phyloP scores from a whole-genome alignment of 2,113 vertebrate genomes.

The Sander lucioperca region DNA sequence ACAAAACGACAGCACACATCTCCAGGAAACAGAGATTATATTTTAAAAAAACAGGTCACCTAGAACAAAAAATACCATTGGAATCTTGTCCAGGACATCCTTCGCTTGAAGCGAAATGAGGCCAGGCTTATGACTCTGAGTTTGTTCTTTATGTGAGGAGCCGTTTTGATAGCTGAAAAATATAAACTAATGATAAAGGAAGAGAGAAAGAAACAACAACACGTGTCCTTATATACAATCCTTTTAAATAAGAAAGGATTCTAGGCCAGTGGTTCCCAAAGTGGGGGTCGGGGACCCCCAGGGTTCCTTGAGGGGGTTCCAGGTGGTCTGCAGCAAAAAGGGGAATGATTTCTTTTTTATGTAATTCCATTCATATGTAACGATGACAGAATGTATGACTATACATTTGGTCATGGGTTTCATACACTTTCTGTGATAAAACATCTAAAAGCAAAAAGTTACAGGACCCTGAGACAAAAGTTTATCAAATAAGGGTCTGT shows the following conservation, averaged over 20 bases:
- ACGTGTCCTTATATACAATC: background rate
- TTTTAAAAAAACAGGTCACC: constrained; percentile 27
- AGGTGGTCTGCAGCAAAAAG: too few relatives aligned
- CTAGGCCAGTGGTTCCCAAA: too few relatives aligned
- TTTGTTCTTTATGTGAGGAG: constrained; percentile 15
- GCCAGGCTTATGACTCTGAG: background rate
- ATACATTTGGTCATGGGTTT: too few relatives aligned
- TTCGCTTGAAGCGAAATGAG: constrained; percentile 9
- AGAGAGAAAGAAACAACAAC: background rate
- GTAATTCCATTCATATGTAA: too few relatives aligned
- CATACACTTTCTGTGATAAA: too few relatives aligned
- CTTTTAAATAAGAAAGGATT: background rate
- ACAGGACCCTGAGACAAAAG: too few relatives aligned
- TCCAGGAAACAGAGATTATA: constrained; percentile 25
- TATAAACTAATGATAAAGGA: background rate
- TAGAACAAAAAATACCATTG: constrained; percentile 14
- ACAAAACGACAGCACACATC: constrained; percentile 1
- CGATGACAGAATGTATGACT: too few relatives aligned
- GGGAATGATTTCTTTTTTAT: too few relatives aligned
- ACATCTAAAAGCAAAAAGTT: too few relatives aligned
- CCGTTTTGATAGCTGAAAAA: background rate
- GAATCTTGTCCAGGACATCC: constrained; percentile 19
- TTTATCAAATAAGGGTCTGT: too few relatives aligned
- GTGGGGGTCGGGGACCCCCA: too few relatives aligned
- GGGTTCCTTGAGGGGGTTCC: too few relatives aligned